A percentile compares a stretch with the other conserved stretches of the same genome.
Conservation (phyloP, 2,113 vertebrate genomes). For the Thunnus thynnus region DNA sequence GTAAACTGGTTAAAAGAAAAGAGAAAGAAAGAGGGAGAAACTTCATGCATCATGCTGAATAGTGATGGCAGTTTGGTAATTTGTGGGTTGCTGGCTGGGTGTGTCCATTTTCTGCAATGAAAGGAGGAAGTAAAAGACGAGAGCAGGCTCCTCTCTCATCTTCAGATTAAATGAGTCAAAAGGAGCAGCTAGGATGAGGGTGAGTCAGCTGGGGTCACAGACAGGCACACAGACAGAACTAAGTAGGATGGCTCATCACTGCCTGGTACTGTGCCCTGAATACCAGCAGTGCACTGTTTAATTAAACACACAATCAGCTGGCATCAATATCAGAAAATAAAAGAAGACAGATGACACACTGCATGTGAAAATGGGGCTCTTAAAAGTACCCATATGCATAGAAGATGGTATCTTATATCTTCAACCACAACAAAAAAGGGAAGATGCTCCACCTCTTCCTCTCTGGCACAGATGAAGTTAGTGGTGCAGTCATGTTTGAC, state of each 20-base stretch:
- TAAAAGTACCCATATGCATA: background rate
- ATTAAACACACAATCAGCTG: conserved; percentile 24
- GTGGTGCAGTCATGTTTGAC: background rate
- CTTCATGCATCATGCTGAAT: background rate
- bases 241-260: conserved; percentile 21
- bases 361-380: background rate
- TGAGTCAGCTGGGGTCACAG: conserved; percentile 65
- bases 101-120: conserved; percentile 69
- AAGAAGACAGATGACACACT: background rate
- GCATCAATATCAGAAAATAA: background rate
- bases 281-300: conserved; percentile 3
- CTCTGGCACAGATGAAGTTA: background rate
- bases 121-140: conserved; percentile 70
- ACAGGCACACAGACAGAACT: conserved; percentile 11
- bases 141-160: conserved; percentile 61
- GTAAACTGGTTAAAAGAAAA: background rate
- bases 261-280: conserved; percentile 26
- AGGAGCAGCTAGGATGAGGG: conserved; percentile 38
- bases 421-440: background rate
- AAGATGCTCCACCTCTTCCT: background rate
- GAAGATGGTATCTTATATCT: background rate
- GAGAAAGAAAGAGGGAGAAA: background rate
- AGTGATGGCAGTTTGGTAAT: conserved; percentile 63
- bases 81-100: conserved; percentile 76
- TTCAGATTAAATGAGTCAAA: conserved; percentile 70